phyloP scores from a whole-genome alignment of 2,888 invertebrate species.

The Aleiodes testaceus region DNA sequence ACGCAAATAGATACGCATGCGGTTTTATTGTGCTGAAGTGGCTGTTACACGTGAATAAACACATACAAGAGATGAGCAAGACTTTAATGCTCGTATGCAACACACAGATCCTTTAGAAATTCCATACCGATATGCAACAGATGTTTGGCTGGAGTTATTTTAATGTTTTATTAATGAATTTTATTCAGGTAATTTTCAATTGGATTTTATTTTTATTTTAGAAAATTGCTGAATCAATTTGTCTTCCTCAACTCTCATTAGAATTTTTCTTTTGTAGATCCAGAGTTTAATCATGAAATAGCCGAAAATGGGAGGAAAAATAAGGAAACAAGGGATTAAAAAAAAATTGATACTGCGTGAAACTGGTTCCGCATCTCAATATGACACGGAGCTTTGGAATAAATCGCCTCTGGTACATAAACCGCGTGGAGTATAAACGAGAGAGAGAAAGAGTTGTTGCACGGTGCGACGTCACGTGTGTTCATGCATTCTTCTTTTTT shows the following conservation, averaged over 20 bases:
- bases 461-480: constrained; percentile 12
- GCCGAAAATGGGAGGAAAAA: no score
- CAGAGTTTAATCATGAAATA: no score
- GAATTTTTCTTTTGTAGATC: no score
- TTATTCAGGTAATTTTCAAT: constrained; percentile 19
- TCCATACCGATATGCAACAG: background rate
- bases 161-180: background rate
- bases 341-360: no score
- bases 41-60: constrained; percentile 24
- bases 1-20: constrained; percentile 37
- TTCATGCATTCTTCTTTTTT: constrained; percentile 8
- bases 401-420: constrained; percentile 22
- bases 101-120: constrained; percentile 7
- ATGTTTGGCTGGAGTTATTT: constrained; percentile 12
- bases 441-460: background rate
- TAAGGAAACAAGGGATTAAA: no score
- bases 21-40: constrained; percentile 34
- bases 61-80: constrained; percentile 13
- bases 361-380: constrained; percentile 7
- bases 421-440: background rate
- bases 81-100: constrained; percentile 12
- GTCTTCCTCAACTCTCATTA: background rate
- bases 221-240: background rate
- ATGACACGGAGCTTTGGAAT: constrained; percentile 14
- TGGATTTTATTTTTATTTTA: background rate